Conservation (phyloP, 2,113 vertebrate genomes). For the Kryptolebias marmoratus region DNA sequence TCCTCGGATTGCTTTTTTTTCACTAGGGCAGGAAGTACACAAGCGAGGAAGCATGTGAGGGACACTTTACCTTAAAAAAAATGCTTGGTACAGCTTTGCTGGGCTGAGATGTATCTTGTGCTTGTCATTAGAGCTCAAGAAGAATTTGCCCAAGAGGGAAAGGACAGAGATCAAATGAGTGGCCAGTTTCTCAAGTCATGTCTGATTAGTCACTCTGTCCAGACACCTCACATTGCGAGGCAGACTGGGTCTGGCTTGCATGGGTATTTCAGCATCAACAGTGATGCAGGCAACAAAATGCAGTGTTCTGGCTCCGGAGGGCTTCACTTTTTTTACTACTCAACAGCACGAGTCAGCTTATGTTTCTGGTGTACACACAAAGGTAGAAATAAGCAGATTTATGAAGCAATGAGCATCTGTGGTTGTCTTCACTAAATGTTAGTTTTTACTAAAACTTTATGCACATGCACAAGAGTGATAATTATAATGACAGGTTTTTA, state of each 20-base stretch:
- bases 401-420: not conserved
- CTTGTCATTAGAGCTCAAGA: conserved; percentile 56
- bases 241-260: conserved; percentile 10
- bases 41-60: conserved; percentile 9
- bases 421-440: not conserved
- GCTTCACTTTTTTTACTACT: conserved; percentile 37
- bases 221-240: conserved; percentile 36
- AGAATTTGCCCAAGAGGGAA: conserved; percentile 50
- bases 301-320: conserved; percentile 24
- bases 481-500: too few relatives aligned
- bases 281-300: conserved; percentile 58
- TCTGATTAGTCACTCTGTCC: conserved; percentile 58
- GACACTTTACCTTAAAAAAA: conserved; percentile 40
- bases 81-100: conserved; percentile 22
- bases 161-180: conserved; percentile 65
- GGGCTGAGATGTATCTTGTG: conserved; percentile 47
- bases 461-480: too few relatives aligned
- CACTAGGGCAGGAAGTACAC: conserved; percentile 15
- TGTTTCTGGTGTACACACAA: not conserved
- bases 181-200: conserved; percentile 51
- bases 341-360: conserved; percentile 16
- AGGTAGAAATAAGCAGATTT: not conserved
- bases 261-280: conserved; percentile 39
- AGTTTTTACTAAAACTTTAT: not conserved
- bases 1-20: conserved; percentile 30